Conservation (phyloP, 2,113 vertebrate species). For the Ifrita kowaldi region DNA sequence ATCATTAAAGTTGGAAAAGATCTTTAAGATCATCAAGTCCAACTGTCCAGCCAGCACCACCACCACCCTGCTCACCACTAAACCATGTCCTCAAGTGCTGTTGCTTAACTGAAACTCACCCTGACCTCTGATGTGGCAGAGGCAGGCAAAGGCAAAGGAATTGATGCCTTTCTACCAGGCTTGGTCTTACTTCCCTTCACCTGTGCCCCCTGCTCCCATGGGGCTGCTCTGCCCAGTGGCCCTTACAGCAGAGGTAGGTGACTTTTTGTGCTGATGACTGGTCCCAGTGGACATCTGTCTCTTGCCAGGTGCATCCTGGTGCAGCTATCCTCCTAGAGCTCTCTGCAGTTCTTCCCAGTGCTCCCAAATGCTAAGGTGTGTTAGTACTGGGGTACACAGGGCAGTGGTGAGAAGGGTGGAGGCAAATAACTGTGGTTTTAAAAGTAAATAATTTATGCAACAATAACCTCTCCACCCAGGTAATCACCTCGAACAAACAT, state of each 20-base stretch:
- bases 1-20: neutral
- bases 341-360: neutral
- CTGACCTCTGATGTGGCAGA: neutral
- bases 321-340: neutral
- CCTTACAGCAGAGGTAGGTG: neutral
- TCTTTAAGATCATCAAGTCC: neutral
- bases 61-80: neutral
- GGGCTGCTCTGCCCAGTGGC: neutral
- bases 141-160: neutral
- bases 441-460: conserved; percentile 47
- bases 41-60: neutral
- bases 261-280: neutral
- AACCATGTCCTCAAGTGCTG: neutral
- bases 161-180: neutral
- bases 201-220: neutral
- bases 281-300: neutral
- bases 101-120: neutral
- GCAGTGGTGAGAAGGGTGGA: neutral
- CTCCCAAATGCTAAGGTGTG: neutral
- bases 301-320: neutral
- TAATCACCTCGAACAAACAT: conserved; percentile 42
- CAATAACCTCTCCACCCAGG: conserved; percentile 40
- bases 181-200: neutral
- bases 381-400: neutral
- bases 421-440: conserved; percentile 48